These are phyloP conservation scores for Xestia ashworthii DNA, from an alignment of 2,888 invertebrate species.

Conservation along the genomic window DNA sequence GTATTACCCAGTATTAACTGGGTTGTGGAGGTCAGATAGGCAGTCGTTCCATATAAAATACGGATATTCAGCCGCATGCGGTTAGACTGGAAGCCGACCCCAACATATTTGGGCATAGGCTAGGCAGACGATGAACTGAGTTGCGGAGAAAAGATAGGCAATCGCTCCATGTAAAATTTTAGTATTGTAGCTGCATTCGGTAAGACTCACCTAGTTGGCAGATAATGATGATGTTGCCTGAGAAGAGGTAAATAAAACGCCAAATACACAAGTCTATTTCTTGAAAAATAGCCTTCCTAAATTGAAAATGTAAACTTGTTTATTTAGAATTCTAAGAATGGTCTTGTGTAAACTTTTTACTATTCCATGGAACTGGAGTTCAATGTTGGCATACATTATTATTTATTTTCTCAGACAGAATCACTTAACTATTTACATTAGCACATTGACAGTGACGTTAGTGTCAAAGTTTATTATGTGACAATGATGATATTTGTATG, in stretches of 20 bases:
- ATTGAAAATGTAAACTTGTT: background rate
- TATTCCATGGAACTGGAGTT: slow-evolving; percentile 37
- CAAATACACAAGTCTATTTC: background rate
- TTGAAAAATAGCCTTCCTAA: background rate
- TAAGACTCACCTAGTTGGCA: no score
- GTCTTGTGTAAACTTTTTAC: slow-evolving; percentile 15
- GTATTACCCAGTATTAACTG: no score
- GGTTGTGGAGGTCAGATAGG: no score
- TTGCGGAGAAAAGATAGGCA: no score
- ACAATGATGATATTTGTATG: slow-evolving; percentile 10
- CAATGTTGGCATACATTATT: slow-evolving; percentile 29
- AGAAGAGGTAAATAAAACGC: background rate
- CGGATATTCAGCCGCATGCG: no score
- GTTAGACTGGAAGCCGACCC: no score
- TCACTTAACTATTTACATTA: background rate
- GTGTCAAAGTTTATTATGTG: slow-evolving; percentile 52
- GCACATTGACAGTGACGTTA: slow-evolving; percentile 46
- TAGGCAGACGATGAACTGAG: no score
- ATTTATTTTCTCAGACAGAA: slow-evolving; percentile 37
- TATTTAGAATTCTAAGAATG: background rate
- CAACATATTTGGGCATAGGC: no score
- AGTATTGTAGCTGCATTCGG: no score
- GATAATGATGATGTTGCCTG: background rate
- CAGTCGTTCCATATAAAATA: no score
- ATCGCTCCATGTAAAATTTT: no score